Evolutionary conservation across 2,888 invertebrate genomes (phyloP).

Genomic region (Euplagia quadripunctaria): DNA sequence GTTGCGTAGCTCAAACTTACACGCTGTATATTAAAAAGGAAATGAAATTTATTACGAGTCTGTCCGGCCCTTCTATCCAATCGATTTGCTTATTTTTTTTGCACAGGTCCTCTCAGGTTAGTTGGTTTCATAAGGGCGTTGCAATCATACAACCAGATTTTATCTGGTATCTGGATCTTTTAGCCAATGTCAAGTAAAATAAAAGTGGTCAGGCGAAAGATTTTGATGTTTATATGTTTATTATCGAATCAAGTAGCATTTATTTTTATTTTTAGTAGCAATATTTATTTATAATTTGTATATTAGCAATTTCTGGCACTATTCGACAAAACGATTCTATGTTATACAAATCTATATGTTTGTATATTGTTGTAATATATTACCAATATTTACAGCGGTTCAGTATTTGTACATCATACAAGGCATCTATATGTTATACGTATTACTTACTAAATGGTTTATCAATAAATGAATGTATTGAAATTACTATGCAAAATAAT

Average conservation of each 20-base stretch:
- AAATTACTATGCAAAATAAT: neutral
- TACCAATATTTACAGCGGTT: neutral
- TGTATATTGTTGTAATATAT: neutral
- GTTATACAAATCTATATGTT: neutral
- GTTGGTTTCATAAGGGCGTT: too few species aligned
- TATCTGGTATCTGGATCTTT: too few species aligned
- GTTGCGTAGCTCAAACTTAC: too few species aligned
- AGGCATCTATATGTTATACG: neutral
- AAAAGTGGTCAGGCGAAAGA: neutral
- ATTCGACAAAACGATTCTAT: neutral
- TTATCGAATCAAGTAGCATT: neutral
- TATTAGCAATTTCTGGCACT: neutral
- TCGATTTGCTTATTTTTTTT: too few species aligned
- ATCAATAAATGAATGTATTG: neutral
- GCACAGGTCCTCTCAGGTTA: too few species aligned
- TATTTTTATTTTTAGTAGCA: neutral
- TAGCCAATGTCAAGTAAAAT: too few species aligned
- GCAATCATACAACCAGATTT: too few species aligned
- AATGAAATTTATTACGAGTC: too few species aligned
- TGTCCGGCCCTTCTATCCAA: too few species aligned
- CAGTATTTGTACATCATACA: neutral
- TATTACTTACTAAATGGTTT: neutral
- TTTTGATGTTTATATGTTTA: neutral
- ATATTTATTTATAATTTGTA: neutral
- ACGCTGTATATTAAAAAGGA: too few species aligned